Conservation (phyloP, 2,888 invertebrate genomes). For the Pogonocherus hispidulus region DNA sequence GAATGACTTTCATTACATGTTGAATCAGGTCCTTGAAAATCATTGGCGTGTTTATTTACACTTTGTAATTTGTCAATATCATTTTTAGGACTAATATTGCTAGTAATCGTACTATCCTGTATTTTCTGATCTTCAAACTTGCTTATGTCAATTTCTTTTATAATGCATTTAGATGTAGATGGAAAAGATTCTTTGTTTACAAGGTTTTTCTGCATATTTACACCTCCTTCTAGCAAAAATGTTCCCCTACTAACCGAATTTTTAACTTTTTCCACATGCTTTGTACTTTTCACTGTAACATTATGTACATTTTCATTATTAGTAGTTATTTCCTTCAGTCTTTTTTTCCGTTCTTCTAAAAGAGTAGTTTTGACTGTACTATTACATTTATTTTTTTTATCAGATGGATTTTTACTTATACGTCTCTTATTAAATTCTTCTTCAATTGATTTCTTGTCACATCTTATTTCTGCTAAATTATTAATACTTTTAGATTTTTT, state of each 20-base stretch:
- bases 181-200: not conserved
- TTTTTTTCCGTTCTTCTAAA: slow-evolving; percentile 45
- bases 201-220: not conserved
- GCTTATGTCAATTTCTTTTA: not conserved
- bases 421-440: slow-evolving; percentile 29
- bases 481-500: slow-evolving; percentile 26
- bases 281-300: slow-evolving; percentile 56
- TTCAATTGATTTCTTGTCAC: slow-evolving; percentile 19
- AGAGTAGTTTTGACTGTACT: not conserved
- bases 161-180: not conserved
- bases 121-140: slow-evolving; percentile 23
- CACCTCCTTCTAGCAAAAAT: slow-evolving; percentile 39
- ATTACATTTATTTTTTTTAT: slow-evolving; percentile 14
- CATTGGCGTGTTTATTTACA: not conserved
- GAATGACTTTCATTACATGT: slow-evolving; percentile 31
- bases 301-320: slow-evolving; percentile 58
- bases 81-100: slow-evolving; percentile 35
- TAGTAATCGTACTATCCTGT: slow-evolving; percentile 40
- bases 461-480: not conserved
- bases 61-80: not conserved
- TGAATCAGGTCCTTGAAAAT: slow-evolving; percentile 31
- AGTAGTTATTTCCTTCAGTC: slow-evolving; percentile 57
- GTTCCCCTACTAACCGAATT: slow-evolving; percentile 52
- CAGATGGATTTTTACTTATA: slow-evolving; percentile 14
- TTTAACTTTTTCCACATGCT: slow-evolving; percentile 62